Evolutionary conservation across 30 jellyfish, hydroid and myxozoan genomes (phyloP).

Genomic region (Aurelia sp.): DNA sequence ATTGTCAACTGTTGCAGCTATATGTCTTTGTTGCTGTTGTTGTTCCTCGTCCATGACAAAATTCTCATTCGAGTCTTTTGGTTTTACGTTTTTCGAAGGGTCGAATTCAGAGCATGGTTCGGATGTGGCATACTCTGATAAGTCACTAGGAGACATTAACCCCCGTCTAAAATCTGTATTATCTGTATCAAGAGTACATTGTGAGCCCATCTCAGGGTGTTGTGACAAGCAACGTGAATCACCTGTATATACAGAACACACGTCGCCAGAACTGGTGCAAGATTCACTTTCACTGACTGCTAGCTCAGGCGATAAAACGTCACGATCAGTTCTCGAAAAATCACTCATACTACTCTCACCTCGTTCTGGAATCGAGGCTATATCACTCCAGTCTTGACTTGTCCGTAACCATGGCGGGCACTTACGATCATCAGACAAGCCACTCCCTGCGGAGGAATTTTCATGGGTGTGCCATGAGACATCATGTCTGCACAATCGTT

Average conservation of each 20-base stretch:
- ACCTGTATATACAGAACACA: background rate
- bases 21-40: background rate
- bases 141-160: constrained; percentile 17
- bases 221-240: background rate
- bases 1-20: constrained; percentile 50
- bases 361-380: background rate
- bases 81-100: background rate
- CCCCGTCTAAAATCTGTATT: background rate
- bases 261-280: background rate
- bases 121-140: constrained; percentile 18
- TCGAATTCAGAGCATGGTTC: constrained; percentile 26
- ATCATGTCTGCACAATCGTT: constrained; percentile 32
- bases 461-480: constrained; percentile 16
- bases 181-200: background rate
- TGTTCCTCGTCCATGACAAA: background rate
- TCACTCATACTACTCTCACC: background rate
- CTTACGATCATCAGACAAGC: constrained; percentile 16
- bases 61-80: constrained; percentile 14
- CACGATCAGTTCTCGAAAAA: background rate
- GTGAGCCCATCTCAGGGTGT: background rate
- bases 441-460: constrained; percentile 20
- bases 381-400: constrained; percentile 32
- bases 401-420: constrained; percentile 55
- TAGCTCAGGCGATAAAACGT: background rate
- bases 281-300: background rate